These are phyloP conservation scores for Clamator glandarius DNA, from an alignment of 2,797 vertebrate genomes.

Conservation along the genomic window DNA sequence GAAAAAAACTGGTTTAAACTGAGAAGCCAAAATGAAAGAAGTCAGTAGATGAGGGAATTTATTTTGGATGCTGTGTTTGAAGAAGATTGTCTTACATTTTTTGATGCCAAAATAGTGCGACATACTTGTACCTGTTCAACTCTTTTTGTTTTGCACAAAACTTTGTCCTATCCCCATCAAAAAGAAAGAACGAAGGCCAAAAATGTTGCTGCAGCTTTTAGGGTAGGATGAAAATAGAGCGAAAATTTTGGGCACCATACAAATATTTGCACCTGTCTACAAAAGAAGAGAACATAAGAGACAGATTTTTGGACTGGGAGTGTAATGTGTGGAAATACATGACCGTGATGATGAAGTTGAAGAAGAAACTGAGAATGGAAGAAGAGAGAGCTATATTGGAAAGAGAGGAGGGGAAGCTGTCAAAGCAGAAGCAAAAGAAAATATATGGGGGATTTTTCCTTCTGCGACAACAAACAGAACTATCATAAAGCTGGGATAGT, in stretches of 20 bases:
- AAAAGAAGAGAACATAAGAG: neutral
- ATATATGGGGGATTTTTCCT: neutral
- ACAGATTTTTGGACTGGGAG: neutral
- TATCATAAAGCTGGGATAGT: neutral
- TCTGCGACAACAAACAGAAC: neutral
- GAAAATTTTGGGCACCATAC: neutral
- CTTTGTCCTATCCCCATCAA: neutral
- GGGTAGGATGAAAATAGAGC: neutral
- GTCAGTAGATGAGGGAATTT: neutral
- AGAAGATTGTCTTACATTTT: neutral
- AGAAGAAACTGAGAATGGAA: neutral
- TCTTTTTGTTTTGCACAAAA: neutral
- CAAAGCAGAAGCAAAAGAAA: slow-evolving; percentile 18
- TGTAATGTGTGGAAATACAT: neutral
- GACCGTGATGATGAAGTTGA: neutral
- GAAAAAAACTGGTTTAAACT: neutral
- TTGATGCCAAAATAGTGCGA: neutral
- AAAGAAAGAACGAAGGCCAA: neutral
- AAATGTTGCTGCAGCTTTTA: neutral
- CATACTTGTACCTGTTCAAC: neutral
- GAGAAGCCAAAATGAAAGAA: neutral
- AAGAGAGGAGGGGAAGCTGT: neutral
- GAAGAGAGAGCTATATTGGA: neutral
- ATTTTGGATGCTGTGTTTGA: neutral
- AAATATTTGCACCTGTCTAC: neutral